Percentiles rank a stretch among this genome's conserved stretches.
Evolutionary conservation across 2,113 vertebrate genomes (phyloP).

Genomic region (Silurus meridionalis): DNA sequence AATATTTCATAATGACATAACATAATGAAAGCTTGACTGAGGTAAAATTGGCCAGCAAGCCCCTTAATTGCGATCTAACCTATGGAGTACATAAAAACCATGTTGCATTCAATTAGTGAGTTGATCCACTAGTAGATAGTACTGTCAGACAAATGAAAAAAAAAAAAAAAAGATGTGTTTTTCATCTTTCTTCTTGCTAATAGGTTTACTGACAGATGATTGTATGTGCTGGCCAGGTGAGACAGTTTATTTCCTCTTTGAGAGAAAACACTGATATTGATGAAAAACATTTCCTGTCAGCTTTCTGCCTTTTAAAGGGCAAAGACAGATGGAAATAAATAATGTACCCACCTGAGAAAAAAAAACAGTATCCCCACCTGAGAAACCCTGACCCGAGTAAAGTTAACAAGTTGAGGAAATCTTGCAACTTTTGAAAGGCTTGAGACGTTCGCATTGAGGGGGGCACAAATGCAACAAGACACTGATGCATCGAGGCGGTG

Average conservation of each 20-base stretch:
- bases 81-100: constrained; percentile 52
- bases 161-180: constrained; percentile 20
- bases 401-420: constrained; percentile 36
- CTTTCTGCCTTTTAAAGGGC: neutral
- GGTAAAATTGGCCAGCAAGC: constrained; percentile 51
- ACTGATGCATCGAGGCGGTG: constrained; percentile 58
- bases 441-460: neutral
- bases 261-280: constrained; percentile 8
- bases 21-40: neutral
- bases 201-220: neutral
- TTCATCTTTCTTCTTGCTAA: neutral
- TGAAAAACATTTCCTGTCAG: neutral
- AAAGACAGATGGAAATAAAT: neutral
- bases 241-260: neutral
- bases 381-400: constrained; percentile 31
- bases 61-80: constrained; percentile 58
- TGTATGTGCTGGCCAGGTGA: neutral
- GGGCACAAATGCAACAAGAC: constrained; percentile 56
- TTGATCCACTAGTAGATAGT: neutral
- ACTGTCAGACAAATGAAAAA: neutral
- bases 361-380: constrained; percentile 25
- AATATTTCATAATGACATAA: neutral
- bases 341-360: neutral
- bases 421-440: constrained; percentile 47
- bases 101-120: neutral